Evolutionary conservation across 2,888 invertebrate genomes (phyloP), one percentile per base, ranked within the genome.

Genomic region (Chesias legatella): DNA sequence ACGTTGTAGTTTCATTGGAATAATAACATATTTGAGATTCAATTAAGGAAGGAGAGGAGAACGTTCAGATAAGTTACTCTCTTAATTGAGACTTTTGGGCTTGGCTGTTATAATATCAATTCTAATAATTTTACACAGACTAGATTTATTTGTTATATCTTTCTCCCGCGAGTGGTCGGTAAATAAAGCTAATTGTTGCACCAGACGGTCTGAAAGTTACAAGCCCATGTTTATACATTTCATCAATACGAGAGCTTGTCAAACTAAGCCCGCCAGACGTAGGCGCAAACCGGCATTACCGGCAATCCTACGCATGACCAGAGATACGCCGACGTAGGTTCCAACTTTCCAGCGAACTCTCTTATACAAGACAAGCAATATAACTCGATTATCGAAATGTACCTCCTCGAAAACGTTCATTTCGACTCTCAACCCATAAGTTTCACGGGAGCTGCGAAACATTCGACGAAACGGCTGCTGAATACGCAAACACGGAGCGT

Each of bases 401-500:
- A n/a, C n/a, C n/a, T n/a, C n/a, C n/a, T n/a, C n/a, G n/a, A n/a
- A n/a, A n/a, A n/a, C n/a, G n/a, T 51, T 57, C 49, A 48, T 48
- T 45, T 44, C 36, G 23, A 24, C 32, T 39, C 39, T 37, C 33
- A 49, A 41, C 9, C 29, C 31, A 45, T 56, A 50, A 53, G 48
- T 53, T 55, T 50, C 49, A 53, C 25, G 29, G 36, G 48, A 40
- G 46, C 57, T 57, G 55, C 45, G 51, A 55, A 61, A 61, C 51
- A 58, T 58, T 60, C 53, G 53, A 48, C 51, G 55, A 43, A 59
- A 60, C 54, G 40, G 53, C 49, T 63, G 55, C 60, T 62, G 67
- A 72, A 67, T 67, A 74, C 73, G 72, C 72, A 75, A 79, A 76
- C 72, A 68, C 68, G 73, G 60, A 57, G 57, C 57, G 62, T 75